A percentile compares a stretch with the other conserved stretches of the same genome.
Conservation (phyloP, 1,140 invertebrate species). For the Drosophila parabipectinata region DNA sequence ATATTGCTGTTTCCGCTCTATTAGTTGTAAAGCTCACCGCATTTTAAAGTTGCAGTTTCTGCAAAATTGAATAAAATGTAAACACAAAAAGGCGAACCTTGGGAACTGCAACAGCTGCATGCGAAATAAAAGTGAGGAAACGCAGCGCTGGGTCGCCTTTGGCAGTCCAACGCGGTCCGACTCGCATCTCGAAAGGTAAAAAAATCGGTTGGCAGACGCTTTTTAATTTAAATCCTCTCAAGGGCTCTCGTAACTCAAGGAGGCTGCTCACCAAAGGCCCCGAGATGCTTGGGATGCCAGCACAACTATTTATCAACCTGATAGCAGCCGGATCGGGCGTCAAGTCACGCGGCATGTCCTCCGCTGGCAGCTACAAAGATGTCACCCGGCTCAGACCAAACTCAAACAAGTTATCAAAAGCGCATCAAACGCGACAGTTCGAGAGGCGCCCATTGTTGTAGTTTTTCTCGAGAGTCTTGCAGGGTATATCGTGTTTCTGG, state of each 20-base stretch:
- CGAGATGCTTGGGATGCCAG: constrained; percentile 11
- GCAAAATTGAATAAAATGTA: constrained; percentile 8
- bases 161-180: background rate
- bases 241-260: constrained; percentile 50
- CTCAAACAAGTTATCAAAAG: constrained; percentile 79
- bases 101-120: constrained; percentile 47
- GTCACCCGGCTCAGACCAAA: constrained; percentile 27
- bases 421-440: constrained; percentile 64
- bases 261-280: background rate
- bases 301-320: constrained; percentile 52
- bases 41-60: constrained; percentile 35
- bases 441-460: constrained; percentile 31
- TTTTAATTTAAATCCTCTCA: constrained; percentile 69
- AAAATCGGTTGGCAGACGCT: constrained; percentile 35
- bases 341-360: constrained; percentile 11
- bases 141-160: constrained; percentile 6
- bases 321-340: constrained; percentile 14
- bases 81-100: constrained; percentile 18
- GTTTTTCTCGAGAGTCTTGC: background rate
- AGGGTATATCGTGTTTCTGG: background rate
- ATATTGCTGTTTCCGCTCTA: constrained; percentile 33
- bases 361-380: constrained; percentile 35
- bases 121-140: constrained; percentile 10
- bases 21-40: constrained; percentile 20
- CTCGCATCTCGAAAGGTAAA: constrained; percentile 14